A percentile compares a stretch with the other conserved stretches of the same genome.
Evolutionary conservation across 2,113 vertebrate genomes (phyloP).

Genomic region (Nesoenas mayeri): DNA sequence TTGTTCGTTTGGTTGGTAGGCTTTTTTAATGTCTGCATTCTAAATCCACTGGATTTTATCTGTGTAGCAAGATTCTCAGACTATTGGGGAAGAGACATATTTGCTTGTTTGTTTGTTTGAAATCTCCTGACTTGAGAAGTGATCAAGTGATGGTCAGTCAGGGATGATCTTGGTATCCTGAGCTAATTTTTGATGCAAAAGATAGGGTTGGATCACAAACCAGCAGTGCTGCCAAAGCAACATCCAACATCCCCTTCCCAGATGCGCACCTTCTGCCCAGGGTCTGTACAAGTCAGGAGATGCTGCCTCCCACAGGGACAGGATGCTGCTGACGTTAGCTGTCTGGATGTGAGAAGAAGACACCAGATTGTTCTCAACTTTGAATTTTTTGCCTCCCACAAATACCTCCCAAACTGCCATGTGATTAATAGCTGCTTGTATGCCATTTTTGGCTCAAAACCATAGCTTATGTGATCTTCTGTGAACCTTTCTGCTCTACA

Average conservation of each 20-base stretch:
- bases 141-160: not conserved
- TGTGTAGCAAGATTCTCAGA: not conserved
- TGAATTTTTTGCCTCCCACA: not conserved
- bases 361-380: not conserved
- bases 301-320: not conserved
- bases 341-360: not conserved
- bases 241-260: fast-evolving
- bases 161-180: not conserved
- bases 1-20: too few species aligned
- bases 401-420: not conserved
- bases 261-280: not conserved
- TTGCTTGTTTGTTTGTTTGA: not conserved
- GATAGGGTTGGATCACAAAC: not conserved
- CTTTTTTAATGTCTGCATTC: not conserved
- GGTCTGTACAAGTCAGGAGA: not conserved
- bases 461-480: not conserved
- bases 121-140: not conserved
- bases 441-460: not conserved
- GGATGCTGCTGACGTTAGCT: not conserved
- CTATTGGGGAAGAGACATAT: not conserved
- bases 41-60: not conserved
- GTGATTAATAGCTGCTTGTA: not conserved
- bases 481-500: not conserved
- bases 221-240: not conserved
- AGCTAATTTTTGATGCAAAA: not conserved